Base-by-base conservation (phyloP, 2,888 invertebrate species). In the Eupeodes luniger region DNA sequence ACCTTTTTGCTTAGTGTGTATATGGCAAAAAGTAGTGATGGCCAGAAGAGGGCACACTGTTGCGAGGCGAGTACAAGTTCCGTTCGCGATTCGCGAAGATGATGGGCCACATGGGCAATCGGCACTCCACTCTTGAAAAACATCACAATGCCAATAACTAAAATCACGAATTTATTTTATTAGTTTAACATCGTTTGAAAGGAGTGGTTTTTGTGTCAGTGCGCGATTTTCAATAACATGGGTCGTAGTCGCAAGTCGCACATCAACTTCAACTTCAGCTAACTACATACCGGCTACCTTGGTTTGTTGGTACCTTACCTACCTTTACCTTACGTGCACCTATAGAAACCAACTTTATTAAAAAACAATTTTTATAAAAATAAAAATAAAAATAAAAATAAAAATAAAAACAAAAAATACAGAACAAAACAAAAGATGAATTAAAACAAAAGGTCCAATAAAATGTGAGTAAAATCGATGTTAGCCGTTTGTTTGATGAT, bases 151-250 rank as follows among this genome's bases (percentile, higher is more conserved):
- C 87, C 84, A 87, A 87, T 81, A 87, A 87, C 80, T 81, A 72
- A 87, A 80, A 87, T 84, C 87, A 87, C 87, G 87, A 87, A 84
- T 87, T 81, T 84, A 87, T 87, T 87, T 87, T 87, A 87, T 84
- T 87, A 81, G 87, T 87, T 84, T 84, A 87, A 76, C 79, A 80
- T 84, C 87, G 19, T 44, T 67, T 19, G 69, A 51, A 77, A 80
- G 84, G 84, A 84, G 80, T 72, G 80, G 83, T 70, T 76, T 62
- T 67, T 80, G 67, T 81, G 87, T 77, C 79, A 83, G 76, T 74
- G 61, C 14, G 76, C 81, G 72, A 80, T 84, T 87, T 72, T 87
- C 80, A 87, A 81, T 77, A 87, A 81, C 87, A 83, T 72, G 87
- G 67, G 67, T 57, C 82, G 34, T 51, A 61, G 14, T 55, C 72